A percentile compares a stretch with the other conserved stretches of the same genome.
phyloP scores from a whole-genome alignment of 2,888 invertebrate species.

The Orthosia cruda region DNA sequence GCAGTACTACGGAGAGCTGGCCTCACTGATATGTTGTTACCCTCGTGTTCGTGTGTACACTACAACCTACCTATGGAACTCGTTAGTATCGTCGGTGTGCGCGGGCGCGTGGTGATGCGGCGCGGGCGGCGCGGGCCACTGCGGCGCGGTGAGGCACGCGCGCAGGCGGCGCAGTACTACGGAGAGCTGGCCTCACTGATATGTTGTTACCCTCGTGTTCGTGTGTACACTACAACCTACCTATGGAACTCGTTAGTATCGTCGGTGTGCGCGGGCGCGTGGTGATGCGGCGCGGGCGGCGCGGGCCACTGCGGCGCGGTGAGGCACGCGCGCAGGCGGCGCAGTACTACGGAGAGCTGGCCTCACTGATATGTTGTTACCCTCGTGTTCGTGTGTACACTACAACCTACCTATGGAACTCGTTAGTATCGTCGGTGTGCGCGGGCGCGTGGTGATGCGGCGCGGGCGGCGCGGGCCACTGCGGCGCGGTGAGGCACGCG shows the following conservation, averaged over 20 bases:
- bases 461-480: constrained; percentile 98
- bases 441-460: constrained; percentile 98
- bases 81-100: constrained; percentile 99
- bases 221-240: constrained; percentile 54
- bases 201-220: no score
- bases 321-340: constrained; percentile 96
- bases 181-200: constrained; percentile 93
- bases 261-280: constrained; percentile 98
- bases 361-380: not conserved
- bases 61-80: constrained; percentile 95
- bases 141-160: constrained; percentile 96
- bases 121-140: constrained; percentile 98
- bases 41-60: no score
- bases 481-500: constrained; percentile 96
- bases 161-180: constrained; percentile 97
- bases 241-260: constrained; percentile 99
- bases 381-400: no score
- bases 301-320: constrained; percentile 99
- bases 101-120: constrained; percentile 98
- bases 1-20: constrained; percentile 98
- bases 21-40: not conserved
- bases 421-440: constrained; percentile 99
- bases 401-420: constrained; percentile 95
- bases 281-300: constrained; percentile 96
- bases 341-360: constrained; percentile 98